Base-by-base conservation (phyloP, 2,888 invertebrate species). In the Mesodorylaimus sp. region DNA sequence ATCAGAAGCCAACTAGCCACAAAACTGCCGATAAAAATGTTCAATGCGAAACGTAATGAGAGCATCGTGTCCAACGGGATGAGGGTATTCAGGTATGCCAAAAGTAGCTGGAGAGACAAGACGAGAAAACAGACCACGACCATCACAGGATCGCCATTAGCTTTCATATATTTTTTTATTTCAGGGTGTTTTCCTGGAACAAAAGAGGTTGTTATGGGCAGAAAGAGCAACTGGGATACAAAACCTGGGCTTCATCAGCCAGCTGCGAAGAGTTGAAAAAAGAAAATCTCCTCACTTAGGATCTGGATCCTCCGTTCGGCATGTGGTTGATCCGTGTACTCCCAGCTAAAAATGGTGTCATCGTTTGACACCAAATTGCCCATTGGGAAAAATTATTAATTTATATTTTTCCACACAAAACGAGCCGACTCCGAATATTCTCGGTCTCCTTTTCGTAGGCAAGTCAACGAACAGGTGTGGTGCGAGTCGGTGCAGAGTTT, bases 131-230 rank as follows among this genome's bases (percentile, higher is more conserved):
- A 19, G n/a, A 29, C n/a, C 10, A 32, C 3, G 3, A n/a, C 19
- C 24, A 24, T 24, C 7, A 2, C 19, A 3, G 25, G 23, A 37
- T 47, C 47, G 23, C 47, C 47, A 3, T 37, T 3, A 5, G 38
- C 60, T 16, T 66, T 67, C 67, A 68, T 68, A 16, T 68, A 58
- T 37, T 61, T 59, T 53, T 68, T 68, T 24, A 68, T 67, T 55
- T 68, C 62, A 3, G 68, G 68, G 52, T 68, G 60, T 52, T 65
- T 65, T 32, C 29, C 55, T 54, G 32, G 27, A 39, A 39, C 5
- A 39, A n/a, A 39, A 7, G 7, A 39, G 21, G 21, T 39, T 39
- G 5, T 10, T 21, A 39, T 39, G n/a, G 21, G 21, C 10, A 32
- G 16, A 16, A 13, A 32, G 10, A 16, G 32, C 10, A 32, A 16